These are phyloP conservation scores for Lucinisca nassula DNA, from an alignment of 2,888 invertebrate genomes.

Conservation along the genomic window DNA sequence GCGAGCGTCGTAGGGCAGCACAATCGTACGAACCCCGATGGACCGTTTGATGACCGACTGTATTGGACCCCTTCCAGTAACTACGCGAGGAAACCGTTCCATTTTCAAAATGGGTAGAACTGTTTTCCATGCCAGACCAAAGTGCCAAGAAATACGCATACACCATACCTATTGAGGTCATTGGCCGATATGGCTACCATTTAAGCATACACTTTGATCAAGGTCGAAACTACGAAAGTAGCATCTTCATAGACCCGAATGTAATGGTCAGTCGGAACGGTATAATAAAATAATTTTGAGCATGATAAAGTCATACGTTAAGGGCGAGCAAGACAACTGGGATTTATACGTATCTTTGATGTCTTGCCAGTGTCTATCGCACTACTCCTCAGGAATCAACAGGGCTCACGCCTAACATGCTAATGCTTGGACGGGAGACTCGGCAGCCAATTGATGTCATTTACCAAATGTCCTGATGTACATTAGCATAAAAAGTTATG, in stretches of 20 bases:
- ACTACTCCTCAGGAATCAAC: conserved; percentile 32
- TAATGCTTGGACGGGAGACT: conserved; percentile 44
- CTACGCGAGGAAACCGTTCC: neutral
- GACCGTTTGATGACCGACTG: too few species aligned
- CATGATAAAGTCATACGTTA: conserved; percentile 25
- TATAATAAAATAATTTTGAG: conserved; percentile 37
- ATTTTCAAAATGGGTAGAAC: too few species aligned
- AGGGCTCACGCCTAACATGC: conserved; percentile 40
- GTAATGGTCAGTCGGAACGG: conserved; percentile 44
- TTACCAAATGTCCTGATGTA: too few species aligned
- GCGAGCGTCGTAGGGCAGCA: too few species aligned
- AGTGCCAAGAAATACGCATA: too few species aligned
- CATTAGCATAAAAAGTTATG: too few species aligned
- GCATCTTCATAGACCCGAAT: conserved; percentile 25
- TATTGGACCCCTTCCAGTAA: neutral
- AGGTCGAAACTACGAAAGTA: conserved; percentile 52
- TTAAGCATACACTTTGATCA: conserved; percentile 53
- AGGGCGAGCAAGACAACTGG: conserved; percentile 43
- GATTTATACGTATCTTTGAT: too few species aligned
- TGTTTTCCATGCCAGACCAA: too few species aligned
- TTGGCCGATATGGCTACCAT: conserved; percentile 36
- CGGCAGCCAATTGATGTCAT: conserved; percentile 20
- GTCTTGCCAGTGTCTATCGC: conserved; percentile 37
- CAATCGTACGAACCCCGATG: too few species aligned
- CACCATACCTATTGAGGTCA: conserved; percentile 9